Conservation (phyloP, 2,888 invertebrate species). For the Ormia ochracea region DNA sequence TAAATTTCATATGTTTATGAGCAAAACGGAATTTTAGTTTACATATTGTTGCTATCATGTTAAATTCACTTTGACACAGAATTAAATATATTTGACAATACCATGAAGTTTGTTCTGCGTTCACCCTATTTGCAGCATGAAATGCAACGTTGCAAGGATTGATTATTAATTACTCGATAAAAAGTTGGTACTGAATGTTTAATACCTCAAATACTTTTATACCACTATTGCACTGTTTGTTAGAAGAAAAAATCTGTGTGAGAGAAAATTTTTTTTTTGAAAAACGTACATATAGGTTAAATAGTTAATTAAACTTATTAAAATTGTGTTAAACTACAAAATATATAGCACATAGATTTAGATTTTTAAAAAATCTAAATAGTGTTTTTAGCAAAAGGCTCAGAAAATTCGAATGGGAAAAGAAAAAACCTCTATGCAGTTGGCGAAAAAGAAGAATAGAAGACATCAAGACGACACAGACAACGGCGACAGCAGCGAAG, state of each 20-base stretch:
- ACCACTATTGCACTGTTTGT: conserved; percentile 54
- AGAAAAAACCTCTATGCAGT: conserved; percentile 54
- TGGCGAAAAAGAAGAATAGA: conserved; percentile 60
- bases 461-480: conserved; percentile 53
- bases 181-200: neutral
- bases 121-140: neutral
- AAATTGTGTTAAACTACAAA: conserved; percentile 31
- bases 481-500: conserved; percentile 58
- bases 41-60: no score
- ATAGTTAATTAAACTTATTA: conserved; percentile 51
- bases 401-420: conserved; percentile 60
- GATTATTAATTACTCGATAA: conserved; percentile 3
- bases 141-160: conserved; percentile 16
- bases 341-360: conserved; percentile 38
- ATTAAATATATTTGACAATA: no score
- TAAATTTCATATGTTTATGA: no score
- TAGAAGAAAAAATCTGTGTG: conserved; percentile 46
- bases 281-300: conserved; percentile 26
- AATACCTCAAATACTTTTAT: neutral
- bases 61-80: no score
- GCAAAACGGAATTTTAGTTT: no score
- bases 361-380: conserved; percentile 48
- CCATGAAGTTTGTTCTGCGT: neutral
- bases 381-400: conserved; percentile 32
- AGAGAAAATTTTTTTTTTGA: conserved; percentile 40